Conservation (phyloP, 1,140 invertebrate species). For the Zaprionus nigranus region DNA sequence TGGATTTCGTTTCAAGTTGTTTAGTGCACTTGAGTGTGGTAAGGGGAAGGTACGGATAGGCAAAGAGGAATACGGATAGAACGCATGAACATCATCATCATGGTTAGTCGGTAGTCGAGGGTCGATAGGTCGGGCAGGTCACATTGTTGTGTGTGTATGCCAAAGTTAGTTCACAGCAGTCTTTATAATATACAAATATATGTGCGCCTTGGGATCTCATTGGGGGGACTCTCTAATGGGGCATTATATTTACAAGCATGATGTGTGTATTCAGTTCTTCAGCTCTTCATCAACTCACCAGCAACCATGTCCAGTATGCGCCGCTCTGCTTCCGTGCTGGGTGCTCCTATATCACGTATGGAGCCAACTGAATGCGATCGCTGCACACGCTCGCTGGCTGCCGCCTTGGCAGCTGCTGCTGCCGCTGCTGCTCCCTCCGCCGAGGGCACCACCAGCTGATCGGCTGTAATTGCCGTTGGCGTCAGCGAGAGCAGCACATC, state of each 20-base stretch:
- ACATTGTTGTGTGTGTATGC: constrained; percentile 42
- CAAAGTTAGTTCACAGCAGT: constrained; percentile 64
- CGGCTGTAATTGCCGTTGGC: constrained; percentile 88
- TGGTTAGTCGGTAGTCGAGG: constrained; percentile 36
- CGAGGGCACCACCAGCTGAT: constrained; percentile 88
- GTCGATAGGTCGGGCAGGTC: constrained; percentile 21
- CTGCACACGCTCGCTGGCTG: constrained; percentile 71
- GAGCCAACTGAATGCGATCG: constrained; percentile 89
- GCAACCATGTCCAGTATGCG: constrained; percentile 89
- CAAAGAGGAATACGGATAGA: constrained; percentile 24
- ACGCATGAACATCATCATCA: constrained; percentile 39
- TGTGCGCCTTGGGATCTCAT: constrained; percentile 24
- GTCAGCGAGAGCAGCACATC: constrained; percentile 94
- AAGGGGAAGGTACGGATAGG: constrained; percentile 17
- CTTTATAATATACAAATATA: constrained; percentile 58
- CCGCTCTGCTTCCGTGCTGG: constrained; percentile 86
- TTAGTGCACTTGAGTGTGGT: constrained; percentile 74
- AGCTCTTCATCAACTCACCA: constrained; percentile 85
- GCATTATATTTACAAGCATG: constrained; percentile 28
- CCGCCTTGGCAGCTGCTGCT: constrained; percentile 63
- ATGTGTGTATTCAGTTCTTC: constrained; percentile 1
- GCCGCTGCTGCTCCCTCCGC: constrained; percentile 69
- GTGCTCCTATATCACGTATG: constrained; percentile 87
- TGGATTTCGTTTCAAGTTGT: constrained; percentile 66
- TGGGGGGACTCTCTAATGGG: constrained; percentile 29